Evolutionary conservation across 2,797 vertebrate species (phyloP), one percentile per base, ranked within the genome.

Genomic region (Ambastaia sidthimunki): DNA sequence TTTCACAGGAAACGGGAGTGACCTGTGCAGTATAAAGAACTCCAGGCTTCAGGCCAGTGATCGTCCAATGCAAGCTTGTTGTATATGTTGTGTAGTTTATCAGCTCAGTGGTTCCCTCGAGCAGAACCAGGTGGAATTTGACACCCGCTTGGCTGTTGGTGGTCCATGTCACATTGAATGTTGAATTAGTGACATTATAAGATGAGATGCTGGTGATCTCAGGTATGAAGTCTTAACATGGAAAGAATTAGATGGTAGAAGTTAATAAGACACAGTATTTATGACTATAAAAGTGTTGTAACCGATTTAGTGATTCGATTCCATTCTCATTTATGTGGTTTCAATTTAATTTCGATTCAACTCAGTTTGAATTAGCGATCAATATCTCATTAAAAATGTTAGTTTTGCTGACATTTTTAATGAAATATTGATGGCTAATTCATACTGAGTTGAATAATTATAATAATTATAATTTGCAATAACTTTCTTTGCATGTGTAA

Each of bases 161-260:
- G 2, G 76, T 87, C 96, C 96, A 97, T 83, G 87, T 88, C 74
- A 94, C 77, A 1, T 52, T 75, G 85, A 97, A 96, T 44, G 93
- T 90, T 11, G 74, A 89, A 75, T 90, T 92, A 16, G 91, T 96
- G 74, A 97, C 84, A 0, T 90, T 89, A 87, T 85, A 71, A 1
- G 90, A 67, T 50, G 0, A 4, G 23, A 93, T 82, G 66, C 89
- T 90, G 82, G 5, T 77, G 82, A 96, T 47, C 15, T 73, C 66
- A 57, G 88, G 60, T 16, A 55, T 65, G 47, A 0, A 25, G 16
- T 37, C 80, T 82, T 52, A n/a, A 37, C 5, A 34, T 68, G 19
- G 57, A 62, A n/a, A 21, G 11, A 41, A 21, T n/a, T 21, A 50
- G 7, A 13, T 57, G 25, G 13, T 25, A 37, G 54, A 9, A 23